Conservation (phyloP, 2,797 vertebrate species). For the Austrolebias charrua region DNA sequence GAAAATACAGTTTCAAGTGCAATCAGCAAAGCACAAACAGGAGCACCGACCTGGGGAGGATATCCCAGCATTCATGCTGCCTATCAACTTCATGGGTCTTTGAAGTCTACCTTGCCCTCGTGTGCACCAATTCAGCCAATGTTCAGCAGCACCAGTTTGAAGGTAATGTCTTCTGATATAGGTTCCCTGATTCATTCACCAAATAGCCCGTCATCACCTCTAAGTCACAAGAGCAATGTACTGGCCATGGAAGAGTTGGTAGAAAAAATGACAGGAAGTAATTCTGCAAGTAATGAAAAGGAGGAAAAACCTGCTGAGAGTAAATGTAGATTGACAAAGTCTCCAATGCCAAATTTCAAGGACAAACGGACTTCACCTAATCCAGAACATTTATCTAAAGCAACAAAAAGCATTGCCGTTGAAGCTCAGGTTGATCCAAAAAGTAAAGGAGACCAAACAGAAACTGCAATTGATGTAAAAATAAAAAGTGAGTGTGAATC, state of each 20-base stretch:
- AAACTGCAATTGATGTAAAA: slow-evolving; percentile 66
- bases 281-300: slow-evolving; percentile 81
- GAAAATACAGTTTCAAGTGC: slow-evolving; percentile 96
- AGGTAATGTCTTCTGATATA: slow-evolving; percentile 80
- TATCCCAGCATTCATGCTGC: slow-evolving; percentile 98
- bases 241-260: slow-evolving; percentile 97
- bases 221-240: slow-evolving; percentile 92
- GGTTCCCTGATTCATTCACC: slow-evolving; percentile 84
- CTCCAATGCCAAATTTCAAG: slow-evolving; percentile 80
- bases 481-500: slow-evolving; percentile 88
- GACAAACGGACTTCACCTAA: slow-evolving; percentile 83
- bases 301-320: slow-evolving; percentile 84
- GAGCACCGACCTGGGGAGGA: slow-evolving; percentile 95
- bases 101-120: slow-evolving; percentile 82
- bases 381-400: slow-evolving; percentile 76
- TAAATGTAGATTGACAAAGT: slow-evolving; percentile 79
- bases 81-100: slow-evolving; percentile 91
- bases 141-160: slow-evolving; percentile 83
- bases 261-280: slow-evolving; percentile 95
- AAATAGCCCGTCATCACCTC: slow-evolving; percentile 87
- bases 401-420: slow-evolving; percentile 62
- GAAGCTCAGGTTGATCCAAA: slow-evolving; percentile 72
- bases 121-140: slow-evolving; percentile 90
- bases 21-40: slow-evolving; percentile 98
- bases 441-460: slow-evolving; percentile 47